Base-by-base conservation (phyloP, 2,888 invertebrate genomes). In the Pyralis farinalis region DNA sequence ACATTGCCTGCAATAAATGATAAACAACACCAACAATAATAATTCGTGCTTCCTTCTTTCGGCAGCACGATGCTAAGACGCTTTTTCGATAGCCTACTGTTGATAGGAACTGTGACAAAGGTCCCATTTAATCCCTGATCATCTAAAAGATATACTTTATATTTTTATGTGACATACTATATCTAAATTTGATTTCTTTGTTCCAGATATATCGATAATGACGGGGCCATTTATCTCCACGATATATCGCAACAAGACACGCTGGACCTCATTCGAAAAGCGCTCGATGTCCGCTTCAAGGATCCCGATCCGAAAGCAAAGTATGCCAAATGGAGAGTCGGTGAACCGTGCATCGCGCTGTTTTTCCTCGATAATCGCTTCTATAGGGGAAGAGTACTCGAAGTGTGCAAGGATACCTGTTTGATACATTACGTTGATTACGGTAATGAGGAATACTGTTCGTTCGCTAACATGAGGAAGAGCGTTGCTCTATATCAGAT, bases 391-490 rank as follows among this genome's bases (percentile, higher is more conserved):
- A 80, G 83, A 58, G 88, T 95, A 1, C 1, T 82, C 1, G 71
- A 88, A 37, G 77, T 90, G 0, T 63, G 79, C 29, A 53, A 72
- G 1, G 81, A 89, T 42, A 55, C 63, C 37, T 79, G 93, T 47
- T 47, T 85, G 40, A 92, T 96, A 0, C 83, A 91, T 38, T 96
- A 95, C 75, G 90, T 97, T 0, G 97, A 97, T 78, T 97, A 94
- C 63, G 97, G 97, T 0, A 96, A 96, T 63, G 84, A 91, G 29
- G 96, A 97, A 71, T 68, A 73, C 0, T 92, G 94, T 42, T 53
- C 80, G 0, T 79, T 90, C 8, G 68, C 78, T 1, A 88, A 92
- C 38, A 58, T 96, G 37, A 85, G 93, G 11, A 92, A 92, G 48
- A 90, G 90, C 51, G 87, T 93, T 1, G 90, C 92, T 3, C 90